Base-by-base conservation (phyloP, 2,113 vertebrate genomes). In the Melanerpes formicivorus region DNA sequence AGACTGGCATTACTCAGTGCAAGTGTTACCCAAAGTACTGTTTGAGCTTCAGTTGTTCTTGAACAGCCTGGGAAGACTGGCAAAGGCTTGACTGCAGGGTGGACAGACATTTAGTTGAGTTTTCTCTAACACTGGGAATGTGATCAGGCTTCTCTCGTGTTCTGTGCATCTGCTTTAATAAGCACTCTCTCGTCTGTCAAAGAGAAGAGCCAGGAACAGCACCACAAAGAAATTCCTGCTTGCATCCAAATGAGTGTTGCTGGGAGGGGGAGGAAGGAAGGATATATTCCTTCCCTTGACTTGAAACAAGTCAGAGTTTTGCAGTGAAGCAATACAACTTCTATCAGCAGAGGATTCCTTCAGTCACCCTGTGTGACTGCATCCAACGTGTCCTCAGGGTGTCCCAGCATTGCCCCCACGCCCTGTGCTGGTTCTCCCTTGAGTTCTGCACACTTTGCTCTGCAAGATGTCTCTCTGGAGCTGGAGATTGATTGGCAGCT, bases 201-300 rank as follows among this genome's bases (percentile, higher is more conserved):
- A 83, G 52, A 67, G 59, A 84, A 70, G 73, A 93, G 81, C 79
- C 64, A 93, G 73, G 72, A 92, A 87, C 82, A 80, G 42, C 89
- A 85, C 55, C 76, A 77, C 67, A 71, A 80, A 93, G 84, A 85
- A 89, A 93, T 95, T 90, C 90, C 88, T 58, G 18, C 84, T 95
- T 92, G 90, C 84, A 87, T 96, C 75, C 69, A 90, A 92, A 92
- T 85, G 79, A 94, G 14, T 40, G 22, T 69, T 91, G 89, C 93
- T 25, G 2, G 37, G 62, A 78, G 90, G 42, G 2, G 37, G 65
- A 78, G 89, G 37, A 83, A 90, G 79, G 71, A 90, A 88, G 74
- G 90, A 64, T 9, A 34, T 59, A 71, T 78, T 95, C 76, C 54
- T 90, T 92, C 60, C 23, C 34, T 85, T 72, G 72, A 50, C 34